Evolutionary conservation across 2,888 invertebrate genomes (phyloP), one percentile per base, ranked within the genome.

Genomic region (Pristionchus mayeri): DNA sequence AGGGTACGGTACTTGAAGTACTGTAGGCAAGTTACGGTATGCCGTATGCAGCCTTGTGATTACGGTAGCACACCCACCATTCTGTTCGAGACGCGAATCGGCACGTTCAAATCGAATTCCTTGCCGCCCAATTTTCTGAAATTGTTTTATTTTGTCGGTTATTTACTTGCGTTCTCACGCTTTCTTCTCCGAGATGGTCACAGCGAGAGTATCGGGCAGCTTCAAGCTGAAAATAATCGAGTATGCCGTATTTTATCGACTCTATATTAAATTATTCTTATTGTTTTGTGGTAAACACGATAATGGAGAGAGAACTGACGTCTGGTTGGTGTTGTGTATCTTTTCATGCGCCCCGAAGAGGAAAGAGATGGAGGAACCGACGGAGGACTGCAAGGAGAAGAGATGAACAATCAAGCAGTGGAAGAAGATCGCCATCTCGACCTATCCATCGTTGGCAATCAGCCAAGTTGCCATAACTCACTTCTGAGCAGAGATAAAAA

Each of bases 71-170:
- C 60, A 13, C 24, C 63, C 30, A 63, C 63, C 63, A 63, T 9
- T 63, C 63, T 34, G 18, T 18, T 63, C 16, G 63, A 34, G 34
- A 63, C 34, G 27, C 63, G 27, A 30, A 63, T 30, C 9, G 63
- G 63, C 63, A 34, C 63, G 34, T 63, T 63, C 63, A 63, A 34
- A 24, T 63, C 63, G 63, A 63, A 63, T 6, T 34, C 30, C 63
- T 63, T 63, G 27, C 18, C 13, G 1, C 63, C 63, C n/a, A 63
- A 34, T 34, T 34, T 34, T 11, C 63, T 63, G 13, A n/a, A 63
- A 63, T 63, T 18, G 24, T 0, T 30, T 63, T 34, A 16, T 13
- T 27, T 13, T 34, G 6, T 4, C 16, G 30, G 30, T 30, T 63
- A 30, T 16, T 18, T 34, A 27, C 16, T 34, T 27, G 24, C 3